Base-by-base conservation (phyloP, 2,888 invertebrate genomes). In the Lithosia quadra region DNA sequence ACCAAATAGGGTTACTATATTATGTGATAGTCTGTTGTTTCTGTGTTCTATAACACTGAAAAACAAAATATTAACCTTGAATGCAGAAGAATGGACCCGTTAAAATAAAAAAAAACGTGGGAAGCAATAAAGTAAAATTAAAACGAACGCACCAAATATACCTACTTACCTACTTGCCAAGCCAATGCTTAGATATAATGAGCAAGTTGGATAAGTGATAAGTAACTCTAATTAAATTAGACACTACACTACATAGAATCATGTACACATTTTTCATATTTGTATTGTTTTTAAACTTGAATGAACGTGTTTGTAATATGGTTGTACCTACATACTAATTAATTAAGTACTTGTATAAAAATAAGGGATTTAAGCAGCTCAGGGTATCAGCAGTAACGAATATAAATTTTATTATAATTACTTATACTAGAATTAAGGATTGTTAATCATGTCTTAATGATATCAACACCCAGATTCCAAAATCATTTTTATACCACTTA, bases 321-420 rank as follows among this genome's bases (percentile, higher is more conserved):
- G 10, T 28, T 39, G 15, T 39, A 60, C n/a, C n/a, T n/a, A n/a
- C 24, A 22, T 60, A 59, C 34, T 59, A 21, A 60, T 39, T 3
- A 13, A 4, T 4, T 18, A 18, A 5, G 49, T n/a, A n/a, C n/a
- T n/a, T n/a, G n/a, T n/a, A n/a, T n/a, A n/a, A n/a, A n/a, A n/a
- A n/a, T n/a, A 13, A 43, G 1, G 49, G 49, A 49, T 15, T 60
- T 60, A 39, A 22, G 39, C 60, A 39, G 36, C 60, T 15, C 60
- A 60, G 60, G 39, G 60, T 60, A 60, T 39, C 67, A 21, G 74
- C 61, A 43, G 36, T 67, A 65, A 78, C 75, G 21, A 78, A 72
- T 63, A 66, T 55, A 57, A 21, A 22, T 24, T 22, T 60, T 9
- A 39, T 39, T 4, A 36, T 18, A 36, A 36, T 36, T 36, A 59